Conservation (phyloP, 2,888 invertebrate species). For the Athripsodes cinereus region DNA sequence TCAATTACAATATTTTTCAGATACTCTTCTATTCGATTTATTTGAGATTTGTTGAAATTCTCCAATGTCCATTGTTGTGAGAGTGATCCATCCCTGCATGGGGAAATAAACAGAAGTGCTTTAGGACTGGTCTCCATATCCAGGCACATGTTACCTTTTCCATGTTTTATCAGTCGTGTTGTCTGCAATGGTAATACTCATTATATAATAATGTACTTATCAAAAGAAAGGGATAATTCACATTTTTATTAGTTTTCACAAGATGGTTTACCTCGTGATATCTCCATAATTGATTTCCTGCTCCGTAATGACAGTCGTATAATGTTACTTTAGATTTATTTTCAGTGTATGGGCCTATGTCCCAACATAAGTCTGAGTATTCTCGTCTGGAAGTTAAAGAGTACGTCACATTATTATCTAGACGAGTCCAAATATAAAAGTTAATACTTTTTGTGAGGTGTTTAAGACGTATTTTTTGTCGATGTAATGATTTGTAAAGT, state of each 20-base stretch:
- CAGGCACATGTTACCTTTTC: background rate
- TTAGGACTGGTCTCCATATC: background rate
- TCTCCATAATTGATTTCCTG: slow-evolving; percentile 90
- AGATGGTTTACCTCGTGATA: slow-evolving; percentile 65
- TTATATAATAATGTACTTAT: too few species aligned
- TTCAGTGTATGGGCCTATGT: slow-evolving; percentile 58
- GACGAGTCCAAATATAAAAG: too few species aligned
- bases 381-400: background rate
- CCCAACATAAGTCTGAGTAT: slow-evolving; percentile 59
- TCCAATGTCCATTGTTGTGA: slow-evolving; percentile 11
- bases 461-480: background rate
- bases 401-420: too few species aligned
- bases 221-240: too few species aligned
- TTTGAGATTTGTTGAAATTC: slow-evolving; percentile 3
- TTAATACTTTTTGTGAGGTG: too few species aligned
- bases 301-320: slow-evolving; percentile 70
- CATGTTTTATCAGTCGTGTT: background rate
- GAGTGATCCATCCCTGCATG: background rate
- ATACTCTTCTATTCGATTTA: background rate
- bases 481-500: background rate
- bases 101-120: background rate
- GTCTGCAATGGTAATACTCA: too few species aligned
- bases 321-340: background rate
- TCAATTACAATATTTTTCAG: background rate
- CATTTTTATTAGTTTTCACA: too few species aligned